phyloP scores from a whole-genome alignment of 2,113 vertebrate species.

The Camelus dromedarius region DNA sequence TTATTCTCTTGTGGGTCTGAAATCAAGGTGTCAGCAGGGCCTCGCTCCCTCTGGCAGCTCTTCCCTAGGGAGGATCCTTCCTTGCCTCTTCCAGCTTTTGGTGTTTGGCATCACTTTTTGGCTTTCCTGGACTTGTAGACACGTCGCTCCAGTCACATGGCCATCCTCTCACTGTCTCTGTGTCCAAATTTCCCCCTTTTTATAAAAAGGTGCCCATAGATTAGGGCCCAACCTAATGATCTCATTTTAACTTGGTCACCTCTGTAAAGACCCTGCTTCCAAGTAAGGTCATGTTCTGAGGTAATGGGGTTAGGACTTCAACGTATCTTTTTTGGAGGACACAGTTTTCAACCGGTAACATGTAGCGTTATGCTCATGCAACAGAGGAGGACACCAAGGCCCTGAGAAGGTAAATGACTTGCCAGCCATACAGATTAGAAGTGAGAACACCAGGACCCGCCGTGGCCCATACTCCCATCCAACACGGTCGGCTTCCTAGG shows the following conservation, averaged over 20 bases:
- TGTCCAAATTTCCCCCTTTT: neutral
- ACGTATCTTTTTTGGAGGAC: neutral
- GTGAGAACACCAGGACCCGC: neutral
- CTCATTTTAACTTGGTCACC: neutral
- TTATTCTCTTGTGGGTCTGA: rapidly evolving
- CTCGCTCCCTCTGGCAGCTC: neutral
- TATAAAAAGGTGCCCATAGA: neutral
- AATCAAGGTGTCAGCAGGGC: neutral
- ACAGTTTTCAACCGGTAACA: neutral
- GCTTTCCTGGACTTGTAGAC: neutral
- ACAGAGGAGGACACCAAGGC: neutral
- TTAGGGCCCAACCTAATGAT: no score
- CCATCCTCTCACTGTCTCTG: neutral
- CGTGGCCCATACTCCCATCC: rapidly evolving
- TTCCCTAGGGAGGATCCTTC: neutral
- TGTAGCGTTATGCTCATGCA: neutral
- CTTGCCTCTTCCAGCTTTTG: neutral
- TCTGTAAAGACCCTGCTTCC: neutral
- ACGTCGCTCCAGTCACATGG: rapidly evolving
- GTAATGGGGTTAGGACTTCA: neutral
- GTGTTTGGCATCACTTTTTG: rapidly evolving
- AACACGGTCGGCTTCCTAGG: neutral
- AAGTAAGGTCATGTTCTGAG: neutral
- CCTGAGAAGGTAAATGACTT: neutral
- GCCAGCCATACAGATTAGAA: rapidly evolving